phyloP scores from a whole-genome alignment of 2,797 vertebrate species.

The Ibycter americanus region DNA sequence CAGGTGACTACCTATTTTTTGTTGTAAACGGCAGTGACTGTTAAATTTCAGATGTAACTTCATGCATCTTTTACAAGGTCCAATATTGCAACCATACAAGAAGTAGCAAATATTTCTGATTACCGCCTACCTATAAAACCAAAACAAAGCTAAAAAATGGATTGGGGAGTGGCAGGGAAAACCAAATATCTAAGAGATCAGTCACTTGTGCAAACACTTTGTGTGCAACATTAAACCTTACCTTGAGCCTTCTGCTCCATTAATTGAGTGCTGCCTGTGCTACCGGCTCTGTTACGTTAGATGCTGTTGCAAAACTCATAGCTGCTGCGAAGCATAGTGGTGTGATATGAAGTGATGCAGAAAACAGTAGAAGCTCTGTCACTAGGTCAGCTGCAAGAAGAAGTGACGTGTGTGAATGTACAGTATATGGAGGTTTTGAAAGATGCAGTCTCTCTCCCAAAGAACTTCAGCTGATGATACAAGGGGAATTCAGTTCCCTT shows the following conservation, averaged over 20 bases:
- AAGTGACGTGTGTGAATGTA: slow-evolving; percentile 72
- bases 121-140: not conserved
- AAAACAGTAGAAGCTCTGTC: slow-evolving; percentile 77
- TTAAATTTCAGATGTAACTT: not conserved
- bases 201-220: slow-evolving; percentile 29
- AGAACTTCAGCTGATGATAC: slow-evolving; percentile 73
- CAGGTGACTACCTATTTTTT: not conserved
- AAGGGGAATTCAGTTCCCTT: slow-evolving; percentile 78
- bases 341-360: slow-evolving; percentile 62
- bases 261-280: not conserved
- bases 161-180: not conserved
- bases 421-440: slow-evolving; percentile 75
- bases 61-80: not conserved
- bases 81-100: not conserved
- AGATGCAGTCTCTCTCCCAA: slow-evolving; percentile 74
- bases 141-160: not conserved
- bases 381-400: slow-evolving; percentile 76
- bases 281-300: not conserved
- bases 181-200: not conserved
- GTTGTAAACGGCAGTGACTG: not conserved
- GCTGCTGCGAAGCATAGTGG: slow-evolving; percentile 36
- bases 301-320: not conserved
- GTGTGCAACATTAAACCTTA: slow-evolving; percentile 31
- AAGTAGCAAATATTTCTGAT: not conserved
- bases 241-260: slow-evolving; percentile 43